Base-by-base conservation (phyloP, 2,797 vertebrate species). In the Allobates femoralis region DNA sequence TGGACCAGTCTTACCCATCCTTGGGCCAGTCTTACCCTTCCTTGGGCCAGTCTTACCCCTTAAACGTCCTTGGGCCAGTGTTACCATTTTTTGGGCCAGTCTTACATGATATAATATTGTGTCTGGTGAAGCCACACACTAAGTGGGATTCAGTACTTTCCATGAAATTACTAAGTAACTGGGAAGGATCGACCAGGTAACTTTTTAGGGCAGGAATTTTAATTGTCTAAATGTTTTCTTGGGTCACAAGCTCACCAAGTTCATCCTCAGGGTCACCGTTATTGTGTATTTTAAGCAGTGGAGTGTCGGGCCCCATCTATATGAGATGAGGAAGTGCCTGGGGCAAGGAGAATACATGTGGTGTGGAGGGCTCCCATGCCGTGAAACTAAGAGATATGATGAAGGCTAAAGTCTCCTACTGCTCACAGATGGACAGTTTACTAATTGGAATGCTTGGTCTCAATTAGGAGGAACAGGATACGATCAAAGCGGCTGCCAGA, bases 381-480 rank as follows among this genome's bases (percentile, higher is more conserved):
- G 46, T 19, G 55, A 66, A 41, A 50, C 55, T 28, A 41, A 51
- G 5, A 66, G 83, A 78, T 67, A 53, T 16, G 60, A 66, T 30
- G 60, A 41, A 51, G 79, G 79, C 30, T 66, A 19, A 50, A 19
- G 16, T 37, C 32, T 62, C 83, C 64, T 21, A n/a, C 50, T 46
- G 83, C 50, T 53, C 8, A 6, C 46, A 16, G 83, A 85, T 79
- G 66, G 83, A 79, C 62, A 79, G 75, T 21, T 79, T 34, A 19
- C 62, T 85, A 79, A 85, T 85, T 79, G 53, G 83, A 85, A 79
- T 67, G 56, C 32, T 77, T 85, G 83, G 83, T 41, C 46, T 69
- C 74, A 67, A 85, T 85, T 79, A 85, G 50, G 19, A 32, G 56
- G 56, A 75, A 64, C 14, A 4, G 26, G 12, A 60, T 41, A 23